phyloP scores from a whole-genome alignment of 2,888 invertebrate species.

The Tricholauxania praeusta region DNA sequence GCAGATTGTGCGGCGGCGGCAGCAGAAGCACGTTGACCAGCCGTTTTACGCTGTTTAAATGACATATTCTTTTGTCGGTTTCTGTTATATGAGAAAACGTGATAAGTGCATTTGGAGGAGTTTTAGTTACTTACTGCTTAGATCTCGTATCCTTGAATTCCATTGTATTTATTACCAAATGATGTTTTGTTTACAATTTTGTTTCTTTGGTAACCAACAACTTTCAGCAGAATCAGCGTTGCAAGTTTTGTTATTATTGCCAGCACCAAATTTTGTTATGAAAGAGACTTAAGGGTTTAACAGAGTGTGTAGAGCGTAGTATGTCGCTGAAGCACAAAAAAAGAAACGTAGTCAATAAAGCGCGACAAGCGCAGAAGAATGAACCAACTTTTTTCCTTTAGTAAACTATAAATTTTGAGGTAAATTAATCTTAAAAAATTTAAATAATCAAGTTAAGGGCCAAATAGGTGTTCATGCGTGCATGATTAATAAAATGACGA shows the following conservation, averaged over 20 bases:
- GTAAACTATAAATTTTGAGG: too few species aligned
- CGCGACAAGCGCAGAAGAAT: too few species aligned
- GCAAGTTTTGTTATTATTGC: conserved; percentile 33
- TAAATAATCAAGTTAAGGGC: too few species aligned
- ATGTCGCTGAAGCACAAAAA: neutral
- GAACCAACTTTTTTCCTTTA: too few species aligned
- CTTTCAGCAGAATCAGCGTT: conserved; percentile 36
- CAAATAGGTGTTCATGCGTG: too few species aligned
- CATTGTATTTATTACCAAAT: conserved; percentile 47
- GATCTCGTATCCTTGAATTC: conserved; percentile 63
- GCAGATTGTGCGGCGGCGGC: conserved; percentile 22
- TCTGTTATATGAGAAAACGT: too few species aligned
- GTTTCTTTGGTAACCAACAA: conserved; percentile 20
- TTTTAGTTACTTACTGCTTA: conserved; percentile 58
- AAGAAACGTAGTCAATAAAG: too few species aligned
- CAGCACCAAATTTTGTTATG: neutral
- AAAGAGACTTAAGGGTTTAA: neutral
- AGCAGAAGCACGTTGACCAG: conserved; percentile 27
- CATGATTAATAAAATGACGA: too few species aligned
- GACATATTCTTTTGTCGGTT: conserved; percentile 1
- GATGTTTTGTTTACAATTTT: conserved; percentile 13
- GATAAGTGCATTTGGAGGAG: conserved; percentile 43
- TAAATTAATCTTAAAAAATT: too few species aligned
- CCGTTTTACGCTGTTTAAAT: conserved; percentile 39
- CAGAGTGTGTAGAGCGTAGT: conserved; percentile 8